Conservation (phyloP, 2,797 vertebrate genomes). For the Acipenser oxyrinchus region DNA sequence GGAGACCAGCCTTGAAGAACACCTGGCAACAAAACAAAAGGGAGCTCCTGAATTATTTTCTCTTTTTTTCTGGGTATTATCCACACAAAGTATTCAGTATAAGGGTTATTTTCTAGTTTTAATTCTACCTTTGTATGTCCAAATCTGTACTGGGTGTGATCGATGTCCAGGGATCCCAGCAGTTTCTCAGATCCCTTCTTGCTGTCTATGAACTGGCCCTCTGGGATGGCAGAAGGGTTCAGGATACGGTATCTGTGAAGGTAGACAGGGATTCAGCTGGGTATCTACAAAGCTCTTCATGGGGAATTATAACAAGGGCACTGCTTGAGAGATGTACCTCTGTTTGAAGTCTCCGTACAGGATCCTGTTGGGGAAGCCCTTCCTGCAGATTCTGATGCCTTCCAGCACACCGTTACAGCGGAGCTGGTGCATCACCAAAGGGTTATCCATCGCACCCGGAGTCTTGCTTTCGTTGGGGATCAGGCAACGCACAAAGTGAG, state of each 20-base stretch:
- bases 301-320: neutral
- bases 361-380: constrained; percentile 82
- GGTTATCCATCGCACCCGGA: constrained; percentile 76
- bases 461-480: constrained; percentile 81
- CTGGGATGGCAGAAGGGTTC: constrained; percentile 59
- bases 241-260: constrained; percentile 52
- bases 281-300: neutral
- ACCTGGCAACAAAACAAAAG: constrained; percentile 29
- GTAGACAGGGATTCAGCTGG: neutral
- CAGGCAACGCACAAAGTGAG: constrained; percentile 80
- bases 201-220: constrained; percentile 61
- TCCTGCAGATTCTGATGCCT: constrained; percentile 81
- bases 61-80: neutral
- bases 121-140: constrained; percentile 55
- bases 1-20: constrained; percentile 53
- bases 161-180: constrained; percentile 54
- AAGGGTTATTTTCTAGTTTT: neutral
- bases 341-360: constrained; percentile 81
- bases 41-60: neutral
- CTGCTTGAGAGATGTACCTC: constrained; percentile 43
- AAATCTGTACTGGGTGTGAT: constrained; percentile 61
- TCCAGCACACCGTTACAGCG: constrained; percentile 82
- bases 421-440: constrained; percentile 84
- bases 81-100: neutral
- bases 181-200: constrained; percentile 59